Evolutionary conservation across 2,113 vertebrate genomes (phyloP), one percentile per base, ranked within the genome.

Genomic region (Procavia capensis): DNA sequence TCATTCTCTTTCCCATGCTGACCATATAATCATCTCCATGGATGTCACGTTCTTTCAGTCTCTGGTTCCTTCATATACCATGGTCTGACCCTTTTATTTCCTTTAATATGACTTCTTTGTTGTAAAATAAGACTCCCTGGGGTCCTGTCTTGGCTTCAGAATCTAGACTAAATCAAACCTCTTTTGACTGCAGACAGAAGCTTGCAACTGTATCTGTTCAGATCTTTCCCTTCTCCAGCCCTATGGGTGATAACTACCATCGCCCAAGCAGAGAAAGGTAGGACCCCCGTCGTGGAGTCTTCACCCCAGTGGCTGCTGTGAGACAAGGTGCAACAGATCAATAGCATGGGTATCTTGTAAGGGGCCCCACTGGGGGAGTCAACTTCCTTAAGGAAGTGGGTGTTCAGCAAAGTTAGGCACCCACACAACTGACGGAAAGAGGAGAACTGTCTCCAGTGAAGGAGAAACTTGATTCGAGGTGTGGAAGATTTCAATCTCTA

Each of bases 301-400:
- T 75, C 83, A 72, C 27, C 7, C 27, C 0, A 0, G 27, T 4
- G 0, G 20, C 80, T 54, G 0, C 57, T 75, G 6, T 2, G 50
- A 95, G 85, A 63, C 75, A 25, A 63, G 36, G 50, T 36, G 3
- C 19, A 7, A 24, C 7, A 20, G 57, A 74, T 92, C 76, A 25
- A 82, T 41, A 61, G 17, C 25, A 24, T 61, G 36, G 63, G 4
- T 11, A 7, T 72, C 76, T 43, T 76, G 13, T 4, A 68, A 75
- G 90, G 34, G 36, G 59, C 41, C 9, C 5, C 9, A 43, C 9
- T 0, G 1, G 17, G 72, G 36, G 29, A 50, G 14, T 41, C 2
- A 57, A 9, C 64, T 76, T 92, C 64, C 64, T 70, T 57, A 34
- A 70, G 50, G 50, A 96, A 88, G 10, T 36, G 27, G 79, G 39